Conservation (phyloP, 2,797 vertebrate species). For the Lutjanus argentimaculatus region DNA sequence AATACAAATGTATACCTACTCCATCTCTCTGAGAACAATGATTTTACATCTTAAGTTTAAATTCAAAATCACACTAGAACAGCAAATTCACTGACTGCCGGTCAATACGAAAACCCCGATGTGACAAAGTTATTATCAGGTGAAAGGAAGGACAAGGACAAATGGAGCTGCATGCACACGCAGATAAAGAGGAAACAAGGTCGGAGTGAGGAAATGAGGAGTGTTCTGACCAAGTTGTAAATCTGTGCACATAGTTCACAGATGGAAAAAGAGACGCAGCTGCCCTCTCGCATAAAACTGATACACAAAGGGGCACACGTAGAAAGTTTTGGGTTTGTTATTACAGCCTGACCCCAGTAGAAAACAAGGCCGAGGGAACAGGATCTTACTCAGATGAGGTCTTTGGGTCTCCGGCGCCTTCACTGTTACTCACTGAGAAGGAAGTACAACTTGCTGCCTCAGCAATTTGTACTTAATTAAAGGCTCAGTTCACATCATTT, state of each 20-base stretch:
- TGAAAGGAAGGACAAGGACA: constrained; percentile 50
- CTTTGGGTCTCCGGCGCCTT: constrained; percentile 37
- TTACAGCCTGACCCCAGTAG: constrained; percentile 77
- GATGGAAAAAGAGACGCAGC: constrained; percentile 58
- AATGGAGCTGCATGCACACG: constrained; percentile 6
- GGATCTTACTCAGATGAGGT: constrained; percentile 77
- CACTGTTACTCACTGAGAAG: constrained; percentile 12
- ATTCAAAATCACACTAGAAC: not conserved
- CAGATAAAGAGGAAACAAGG: constrained; percentile 54
- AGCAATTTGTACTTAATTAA: not conserved
- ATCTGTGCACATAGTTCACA: constrained; percentile 13
- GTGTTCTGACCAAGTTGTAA: constrained; percentile 36
- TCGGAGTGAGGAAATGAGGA: constrained; percentile 54
- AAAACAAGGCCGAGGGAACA: constrained; percentile 76
- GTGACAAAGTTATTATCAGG: constrained; percentile 36
- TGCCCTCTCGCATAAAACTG: constrained; percentile 43
- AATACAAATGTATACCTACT: not conserved
- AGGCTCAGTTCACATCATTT: not conserved
- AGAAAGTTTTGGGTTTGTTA: constrained; percentile 71
- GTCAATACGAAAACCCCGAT: not conserved
- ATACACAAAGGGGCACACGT: constrained; percentile 34
- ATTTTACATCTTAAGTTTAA: not conserved
- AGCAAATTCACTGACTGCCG: not conserved
- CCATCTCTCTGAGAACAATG: not conserved
- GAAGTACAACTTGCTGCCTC: not conserved